Base-by-base conservation (phyloP, 2,888 invertebrate genomes). In the Melipona bicolor region DNA sequence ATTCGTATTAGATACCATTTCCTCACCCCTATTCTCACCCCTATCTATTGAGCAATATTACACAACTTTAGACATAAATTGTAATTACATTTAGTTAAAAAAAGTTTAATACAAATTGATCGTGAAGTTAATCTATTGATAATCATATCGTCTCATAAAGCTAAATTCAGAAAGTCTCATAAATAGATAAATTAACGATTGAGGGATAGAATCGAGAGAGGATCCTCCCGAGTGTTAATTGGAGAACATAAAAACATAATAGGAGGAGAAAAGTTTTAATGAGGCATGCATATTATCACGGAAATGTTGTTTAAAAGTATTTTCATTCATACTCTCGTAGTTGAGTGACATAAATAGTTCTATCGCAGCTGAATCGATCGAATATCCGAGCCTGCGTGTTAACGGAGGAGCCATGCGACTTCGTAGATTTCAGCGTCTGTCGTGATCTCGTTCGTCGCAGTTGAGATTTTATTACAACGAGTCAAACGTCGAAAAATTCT, bases 321-420 rank as follows among this genome's bases (percentile, higher is more conserved):
- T 61, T 80, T 81, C 85, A 83, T 87, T 87, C 81, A 85, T 85
- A 79, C 67, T 81, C 56, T 32, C 17, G 75, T 32, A 68, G 69
- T 71, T n/a, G 78, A 81, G 77, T 81, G 86, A 88, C 83, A 88
- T 86, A 88, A 88, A 87, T 88, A 88, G 82, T 81, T 67, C 78
- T 79, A 83, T 83, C 79, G 52, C 36, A 72, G 88, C 88, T 88
- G 87, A 77, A 90, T 90, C 90, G 88, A 90, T 90, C 89, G 88
- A 81, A 84, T 61, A 71, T 75, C 74, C 85, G 90, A 89, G 90
- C 77, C 88, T 90, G 90, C 90, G 90, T 90, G 78, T 50, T 89
- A 80, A 73, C 21, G 56, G 65, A 85, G 79, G 79, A 85, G 81
- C 83, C 87, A 83, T 88, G 85, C 87, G 83, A 83, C 83, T 84